Evolutionary conservation across 2,113 vertebrate species (phyloP).

Genomic region (Motacilla alba): DNA sequence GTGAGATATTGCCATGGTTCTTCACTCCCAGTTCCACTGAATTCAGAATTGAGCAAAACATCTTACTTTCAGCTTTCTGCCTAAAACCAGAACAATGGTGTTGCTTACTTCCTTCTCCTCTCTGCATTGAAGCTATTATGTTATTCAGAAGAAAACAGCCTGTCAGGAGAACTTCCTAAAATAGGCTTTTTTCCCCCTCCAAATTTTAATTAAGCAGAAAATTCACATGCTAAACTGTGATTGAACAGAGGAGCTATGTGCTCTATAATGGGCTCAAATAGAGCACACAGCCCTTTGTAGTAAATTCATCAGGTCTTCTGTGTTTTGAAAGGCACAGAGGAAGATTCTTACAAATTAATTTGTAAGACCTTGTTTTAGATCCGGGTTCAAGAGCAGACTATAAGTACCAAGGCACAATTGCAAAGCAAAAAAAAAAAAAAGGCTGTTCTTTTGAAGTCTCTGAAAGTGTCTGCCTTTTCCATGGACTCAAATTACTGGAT

Average conservation of each 20-base stretch:
- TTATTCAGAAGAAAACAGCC: background rate
- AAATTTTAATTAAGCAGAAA: background rate
- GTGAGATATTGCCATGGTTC: background rate
- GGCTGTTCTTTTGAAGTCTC: background rate
- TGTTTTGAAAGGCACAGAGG: background rate
- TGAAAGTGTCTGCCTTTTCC: background rate
- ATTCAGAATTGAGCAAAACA: background rate
- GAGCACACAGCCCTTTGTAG: background rate
- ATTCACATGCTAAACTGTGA: background rate
- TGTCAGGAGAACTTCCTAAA: background rate
- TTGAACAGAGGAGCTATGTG: background rate
- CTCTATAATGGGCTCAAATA: background rate
- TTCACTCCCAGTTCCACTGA: background rate
- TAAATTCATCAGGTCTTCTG: background rate
- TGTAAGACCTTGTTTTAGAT: background rate
- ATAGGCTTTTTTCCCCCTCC: accelerated
- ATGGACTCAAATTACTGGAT: background rate
- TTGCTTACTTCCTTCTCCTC: background rate
- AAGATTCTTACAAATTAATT: background rate
- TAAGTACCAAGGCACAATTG: background rate
- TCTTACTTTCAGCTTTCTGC: background rate
- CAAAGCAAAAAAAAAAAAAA: background rate
- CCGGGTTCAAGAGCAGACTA: background rate
- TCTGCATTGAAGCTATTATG: background rate
- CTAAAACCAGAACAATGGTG: background rate